Conservation (phyloP, 2,888 invertebrate species). For the Orthosia gracilis region DNA sequence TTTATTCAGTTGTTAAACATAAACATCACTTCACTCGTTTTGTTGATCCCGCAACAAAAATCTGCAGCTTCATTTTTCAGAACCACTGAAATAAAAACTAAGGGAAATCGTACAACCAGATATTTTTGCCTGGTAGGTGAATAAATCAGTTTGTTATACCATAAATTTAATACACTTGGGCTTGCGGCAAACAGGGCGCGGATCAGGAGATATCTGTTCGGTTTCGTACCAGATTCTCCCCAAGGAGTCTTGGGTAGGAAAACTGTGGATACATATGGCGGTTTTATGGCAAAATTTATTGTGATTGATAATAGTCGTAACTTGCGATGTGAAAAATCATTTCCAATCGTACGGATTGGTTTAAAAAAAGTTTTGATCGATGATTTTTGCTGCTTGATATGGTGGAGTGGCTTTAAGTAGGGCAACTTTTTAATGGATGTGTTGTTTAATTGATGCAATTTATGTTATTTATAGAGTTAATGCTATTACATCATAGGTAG, state of each 20-base stretch:
- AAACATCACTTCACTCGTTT: not conserved
- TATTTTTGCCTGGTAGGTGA: conserved; percentile 53
- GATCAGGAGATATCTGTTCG: conserved; percentile 69
- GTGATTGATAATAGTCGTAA: conserved; percentile 48
- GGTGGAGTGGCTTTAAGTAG: not conserved
- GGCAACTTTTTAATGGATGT: not conserved
- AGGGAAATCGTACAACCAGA: conserved; percentile 16
- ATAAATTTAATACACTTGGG: conserved; percentile 71
- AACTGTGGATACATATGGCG: conserved; percentile 60
- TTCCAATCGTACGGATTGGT: not conserved
- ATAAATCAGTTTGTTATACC: conserved; percentile 75
- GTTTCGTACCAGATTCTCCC: conserved; percentile 63
- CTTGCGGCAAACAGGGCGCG: conserved; percentile 58
- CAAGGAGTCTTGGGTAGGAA: conserved; percentile 63
- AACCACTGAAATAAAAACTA: conserved; percentile 27
- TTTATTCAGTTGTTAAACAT: not conserved
- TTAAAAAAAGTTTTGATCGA: conserved; percentile 31
- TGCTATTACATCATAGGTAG: not conserved
- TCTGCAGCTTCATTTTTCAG: not conserved
- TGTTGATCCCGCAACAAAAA: not conserved
- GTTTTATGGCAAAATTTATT: conserved; percentile 41
- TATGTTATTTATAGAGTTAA: not conserved
- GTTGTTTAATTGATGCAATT: not conserved
- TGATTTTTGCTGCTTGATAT: not conserved
- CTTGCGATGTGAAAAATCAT: conserved; percentile 52